Evolutionary conservation across 2,888 invertebrate species (phyloP).

Genomic region (Sepioteuthis lessoniana): DNA sequence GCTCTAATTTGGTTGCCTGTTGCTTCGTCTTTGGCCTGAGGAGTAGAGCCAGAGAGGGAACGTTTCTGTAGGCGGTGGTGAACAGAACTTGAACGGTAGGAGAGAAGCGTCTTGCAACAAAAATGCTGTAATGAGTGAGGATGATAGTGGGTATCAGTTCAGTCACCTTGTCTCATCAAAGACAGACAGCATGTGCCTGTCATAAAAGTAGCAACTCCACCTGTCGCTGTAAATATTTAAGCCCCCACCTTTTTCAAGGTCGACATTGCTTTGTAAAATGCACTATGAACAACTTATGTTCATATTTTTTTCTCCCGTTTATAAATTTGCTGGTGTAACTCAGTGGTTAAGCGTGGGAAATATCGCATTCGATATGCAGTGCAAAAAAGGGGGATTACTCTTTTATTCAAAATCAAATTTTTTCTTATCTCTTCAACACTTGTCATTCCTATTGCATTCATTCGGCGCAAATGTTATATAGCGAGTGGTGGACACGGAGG

Average conservation of each 20-base stretch:
- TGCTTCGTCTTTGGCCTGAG: background rate
- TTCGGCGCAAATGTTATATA: too few species aligned
- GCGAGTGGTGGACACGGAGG: too few species aligned
- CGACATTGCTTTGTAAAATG: too few species aligned
- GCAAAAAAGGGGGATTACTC: too few species aligned
- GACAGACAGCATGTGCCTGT: background rate
- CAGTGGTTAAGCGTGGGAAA: too few species aligned
- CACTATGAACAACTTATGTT: too few species aligned
- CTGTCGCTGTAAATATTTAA: background rate
- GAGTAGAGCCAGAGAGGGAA: background rate
- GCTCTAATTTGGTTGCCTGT: constrained; percentile 11
- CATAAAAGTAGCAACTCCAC: background rate
- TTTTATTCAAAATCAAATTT: too few species aligned
- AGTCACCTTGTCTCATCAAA: background rate
- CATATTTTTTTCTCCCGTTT: too few species aligned
- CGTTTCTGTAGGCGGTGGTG: background rate
- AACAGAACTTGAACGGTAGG: background rate
- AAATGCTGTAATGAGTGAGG: background rate
- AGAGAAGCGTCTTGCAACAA: background rate
- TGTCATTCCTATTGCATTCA: too few species aligned
- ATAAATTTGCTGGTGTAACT: too few species aligned
- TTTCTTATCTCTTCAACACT: too few species aligned
- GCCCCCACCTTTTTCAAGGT: background rate
- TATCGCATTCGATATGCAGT: too few species aligned
- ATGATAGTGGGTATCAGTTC: background rate